These are phyloP conservation scores for Heliornis fulica DNA, from an alignment of 2,113 vertebrate species.

Conservation along the genomic window DNA sequence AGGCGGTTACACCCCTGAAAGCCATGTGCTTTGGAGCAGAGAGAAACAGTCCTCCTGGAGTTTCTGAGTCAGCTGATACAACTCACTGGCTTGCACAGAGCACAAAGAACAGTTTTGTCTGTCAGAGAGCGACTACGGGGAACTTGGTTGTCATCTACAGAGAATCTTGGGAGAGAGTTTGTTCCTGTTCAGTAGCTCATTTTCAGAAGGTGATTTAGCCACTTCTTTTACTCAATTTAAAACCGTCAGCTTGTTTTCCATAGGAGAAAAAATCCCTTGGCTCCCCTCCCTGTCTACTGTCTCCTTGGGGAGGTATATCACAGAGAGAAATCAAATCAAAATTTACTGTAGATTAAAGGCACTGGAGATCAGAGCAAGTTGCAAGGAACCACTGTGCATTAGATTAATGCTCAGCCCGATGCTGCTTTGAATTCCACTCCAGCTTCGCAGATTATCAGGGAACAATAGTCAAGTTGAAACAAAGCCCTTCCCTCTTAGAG, in stretches of 20 bases:
- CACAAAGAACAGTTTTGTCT: background rate
- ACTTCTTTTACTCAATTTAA: constrained; percentile 31
- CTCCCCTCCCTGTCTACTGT: background rate
- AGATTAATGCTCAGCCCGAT: background rate
- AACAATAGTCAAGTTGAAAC: background rate
- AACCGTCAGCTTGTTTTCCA: background rate
- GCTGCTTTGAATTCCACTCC: constrained; percentile 5
- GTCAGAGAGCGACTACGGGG: background rate
- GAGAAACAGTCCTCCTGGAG: background rate
- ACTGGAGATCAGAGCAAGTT: background rate
- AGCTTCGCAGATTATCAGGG: background rate
- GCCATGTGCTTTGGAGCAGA: background rate
- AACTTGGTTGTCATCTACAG: background rate
- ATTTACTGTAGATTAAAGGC: constrained; percentile 2
- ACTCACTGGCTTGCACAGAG: background rate
- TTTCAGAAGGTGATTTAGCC: background rate
- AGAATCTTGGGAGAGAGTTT: background rate
- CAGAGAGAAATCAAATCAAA: background rate
- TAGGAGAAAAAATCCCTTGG: background rate
- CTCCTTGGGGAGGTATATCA: background rate
- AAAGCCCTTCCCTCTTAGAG: background rate
- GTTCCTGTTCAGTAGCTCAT: constrained; percentile 7
- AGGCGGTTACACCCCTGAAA: rapidly evolving
- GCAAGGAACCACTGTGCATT: background rate
- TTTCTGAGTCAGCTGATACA: background rate